A percentile compares a stretch with the other conserved stretches of the same genome.
phyloP scores from a whole-genome alignment of 2,113 vertebrate species.

The Ochotona princeps region DNA sequence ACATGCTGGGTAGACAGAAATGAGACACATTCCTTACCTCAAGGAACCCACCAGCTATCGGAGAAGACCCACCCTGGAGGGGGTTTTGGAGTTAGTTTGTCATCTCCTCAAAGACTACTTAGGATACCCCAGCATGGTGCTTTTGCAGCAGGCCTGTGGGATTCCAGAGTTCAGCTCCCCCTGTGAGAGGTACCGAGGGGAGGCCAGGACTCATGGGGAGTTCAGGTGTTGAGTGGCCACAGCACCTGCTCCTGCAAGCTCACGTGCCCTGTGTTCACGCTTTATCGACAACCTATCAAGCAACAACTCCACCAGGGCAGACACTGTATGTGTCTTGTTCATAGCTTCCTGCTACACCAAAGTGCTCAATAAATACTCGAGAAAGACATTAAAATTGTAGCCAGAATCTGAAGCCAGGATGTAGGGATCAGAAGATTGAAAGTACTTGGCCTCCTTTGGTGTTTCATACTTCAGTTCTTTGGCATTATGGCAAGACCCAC shows the following conservation, averaged over 20 bases:
- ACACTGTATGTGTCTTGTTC: conserved; percentile 19
- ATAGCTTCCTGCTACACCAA: neutral
- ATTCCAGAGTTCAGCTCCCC: conserved; percentile 31
- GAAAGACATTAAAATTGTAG: conserved; percentile 39
- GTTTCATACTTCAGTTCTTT: neutral
- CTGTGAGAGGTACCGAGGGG: neutral
- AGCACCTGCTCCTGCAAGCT: neutral
- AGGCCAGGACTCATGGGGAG: conserved; percentile 6
- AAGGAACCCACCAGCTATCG: neutral
- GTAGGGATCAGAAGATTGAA: conserved; percentile 37
- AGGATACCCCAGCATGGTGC: neutral
- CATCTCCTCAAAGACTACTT: conserved; percentile 31
- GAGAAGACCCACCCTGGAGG: neutral
- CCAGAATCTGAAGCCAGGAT: neutral
- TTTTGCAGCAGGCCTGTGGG: conserved; percentile 37
- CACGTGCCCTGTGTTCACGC: conserved; percentile 16
- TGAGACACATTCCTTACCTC: neutral
- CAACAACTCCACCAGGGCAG: neutral
- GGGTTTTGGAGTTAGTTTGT: conserved; percentile 32
- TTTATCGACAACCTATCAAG: conserved; percentile 1
- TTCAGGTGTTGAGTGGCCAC: neutral
- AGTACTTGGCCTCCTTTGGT: neutral
- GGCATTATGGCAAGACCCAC: neutral
- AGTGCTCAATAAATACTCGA: neutral
- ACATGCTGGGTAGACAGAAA: neutral